These are phyloP conservation scores for Isaurus tuberculatus DNA, from an alignment of 92 coral and sea anemone species.

Conservation along the genomic window DNA sequence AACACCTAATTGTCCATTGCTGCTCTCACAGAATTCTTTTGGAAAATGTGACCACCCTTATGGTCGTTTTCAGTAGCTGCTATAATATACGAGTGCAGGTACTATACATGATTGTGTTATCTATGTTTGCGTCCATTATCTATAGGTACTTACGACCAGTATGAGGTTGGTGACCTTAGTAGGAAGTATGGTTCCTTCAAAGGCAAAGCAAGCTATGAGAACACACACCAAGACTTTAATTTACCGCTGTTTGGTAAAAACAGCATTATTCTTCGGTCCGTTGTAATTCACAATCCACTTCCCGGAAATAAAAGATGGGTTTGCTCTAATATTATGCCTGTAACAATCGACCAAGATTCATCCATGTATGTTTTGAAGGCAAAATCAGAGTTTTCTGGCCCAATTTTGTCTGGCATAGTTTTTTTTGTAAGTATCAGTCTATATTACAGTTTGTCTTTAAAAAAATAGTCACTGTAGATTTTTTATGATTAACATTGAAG, in stretches of 20 bases:
- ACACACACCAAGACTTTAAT: constrained; percentile 72
- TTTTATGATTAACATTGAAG: too few relatives aligned
- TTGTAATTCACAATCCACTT: constrained; percentile 79
- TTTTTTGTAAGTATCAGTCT: constrained; percentile 68
- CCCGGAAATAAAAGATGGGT: constrained; percentile 86
- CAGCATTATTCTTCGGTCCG: constrained; percentile 88
- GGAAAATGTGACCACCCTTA: too few relatives aligned
- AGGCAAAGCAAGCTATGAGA: constrained; percentile 41
- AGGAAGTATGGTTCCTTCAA: constrained; percentile 88
- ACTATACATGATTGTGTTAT: not conserved
- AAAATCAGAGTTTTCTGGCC: constrained; percentile 71
- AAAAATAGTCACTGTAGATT: too few relatives aligned
- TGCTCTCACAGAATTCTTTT: too few relatives aligned
- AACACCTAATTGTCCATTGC: too few relatives aligned
- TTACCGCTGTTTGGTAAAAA: constrained; percentile 91
- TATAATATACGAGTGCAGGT: not conserved
- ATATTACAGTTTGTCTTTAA: not conserved
- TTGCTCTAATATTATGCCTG: constrained; percentile 74
- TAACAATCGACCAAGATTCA: constrained; percentile 13
- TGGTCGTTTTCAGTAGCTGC: not conserved
- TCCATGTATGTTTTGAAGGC: constrained; percentile 55
- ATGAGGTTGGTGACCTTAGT: constrained; percentile 94
- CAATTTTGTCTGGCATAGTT: constrained; percentile 73
- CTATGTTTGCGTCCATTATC: not conserved
- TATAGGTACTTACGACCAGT: constrained; percentile 88